phyloP scores from a whole-genome alignment of 1,140 invertebrate species.

The Listronotus bonariensis region DNA sequence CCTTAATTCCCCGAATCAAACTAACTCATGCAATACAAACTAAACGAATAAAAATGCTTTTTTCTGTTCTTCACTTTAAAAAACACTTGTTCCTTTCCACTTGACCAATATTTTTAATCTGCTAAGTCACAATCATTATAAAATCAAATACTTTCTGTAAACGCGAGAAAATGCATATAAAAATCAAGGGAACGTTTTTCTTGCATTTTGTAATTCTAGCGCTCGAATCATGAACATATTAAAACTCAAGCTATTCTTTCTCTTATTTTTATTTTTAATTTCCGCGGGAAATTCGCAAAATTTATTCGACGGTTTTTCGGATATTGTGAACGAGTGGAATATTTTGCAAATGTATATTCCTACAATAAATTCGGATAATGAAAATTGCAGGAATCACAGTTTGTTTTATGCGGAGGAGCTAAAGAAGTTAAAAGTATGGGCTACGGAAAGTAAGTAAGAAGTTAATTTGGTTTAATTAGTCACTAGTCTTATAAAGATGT shows the following conservation, averaged over 20 bases:
- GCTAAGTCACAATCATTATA: too few species aligned
- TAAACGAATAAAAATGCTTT: too few species aligned
- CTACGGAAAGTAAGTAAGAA: conserved; percentile 46
- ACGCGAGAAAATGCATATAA: neutral
- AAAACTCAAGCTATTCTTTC: neutral
- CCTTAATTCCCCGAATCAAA: too few species aligned
- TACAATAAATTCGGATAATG: conserved; percentile 27
- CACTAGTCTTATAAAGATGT: too few species aligned
- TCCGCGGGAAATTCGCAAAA: neutral
- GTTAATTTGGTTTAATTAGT: too few species aligned
- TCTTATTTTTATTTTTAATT: neutral
- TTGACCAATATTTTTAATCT: too few species aligned
- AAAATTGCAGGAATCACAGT: conserved; percentile 40
- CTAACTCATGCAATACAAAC: too few species aligned
- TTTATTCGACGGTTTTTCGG: conserved; percentile 13
- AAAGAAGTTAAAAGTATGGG: conserved; percentile 42
- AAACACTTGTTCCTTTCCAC: too few species aligned
- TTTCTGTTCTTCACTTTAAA: too few species aligned
- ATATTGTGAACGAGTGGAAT: conserved; percentile 9
- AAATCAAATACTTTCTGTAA: conserved; percentile 5
- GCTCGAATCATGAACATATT: neutral
- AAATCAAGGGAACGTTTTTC: neutral
- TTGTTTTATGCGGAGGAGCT: conserved; percentile 38
- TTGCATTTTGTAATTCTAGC: neutral
- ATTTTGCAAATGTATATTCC: conserved; percentile 31